Evolutionary conservation across 2,888 invertebrate genomes (phyloP).

Genomic region (Tigriopus californicus): DNA sequence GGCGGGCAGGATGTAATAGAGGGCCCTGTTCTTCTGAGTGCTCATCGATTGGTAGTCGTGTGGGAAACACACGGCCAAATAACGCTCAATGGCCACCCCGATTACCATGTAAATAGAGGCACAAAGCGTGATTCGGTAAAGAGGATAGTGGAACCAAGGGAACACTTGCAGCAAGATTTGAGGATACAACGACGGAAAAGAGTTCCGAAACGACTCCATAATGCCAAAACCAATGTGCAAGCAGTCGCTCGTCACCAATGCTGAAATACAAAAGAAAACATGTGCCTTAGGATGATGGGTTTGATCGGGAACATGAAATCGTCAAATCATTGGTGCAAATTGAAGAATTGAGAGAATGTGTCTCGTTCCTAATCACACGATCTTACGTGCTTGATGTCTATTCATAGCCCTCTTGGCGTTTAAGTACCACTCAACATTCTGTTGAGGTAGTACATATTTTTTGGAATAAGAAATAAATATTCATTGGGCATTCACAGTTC

Average conservation of each 20-base stretch:
- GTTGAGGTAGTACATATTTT: too few relatives aligned
- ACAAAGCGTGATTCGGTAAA: neutral
- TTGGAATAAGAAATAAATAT: too few relatives aligned
- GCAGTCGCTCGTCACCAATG: neutral
- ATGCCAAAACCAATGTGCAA: constrained; percentile 1
- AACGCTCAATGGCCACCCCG: neutral
- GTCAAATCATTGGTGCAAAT: too few relatives aligned
- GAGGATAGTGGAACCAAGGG: constrained; percentile 1
- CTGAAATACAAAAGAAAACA: neutral
- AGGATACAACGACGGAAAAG: neutral
- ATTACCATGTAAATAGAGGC: constrained; percentile 6
- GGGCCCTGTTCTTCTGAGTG: neutral
- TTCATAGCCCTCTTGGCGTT: too few relatives aligned
- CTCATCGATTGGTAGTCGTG: constrained; percentile 1
- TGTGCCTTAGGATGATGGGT: too few relatives aligned
- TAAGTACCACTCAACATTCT: too few relatives aligned
- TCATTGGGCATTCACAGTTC: too few relatives aligned
- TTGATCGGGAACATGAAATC: too few relatives aligned
- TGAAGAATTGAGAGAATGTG: too few relatives aligned
- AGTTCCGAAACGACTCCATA: neutral
- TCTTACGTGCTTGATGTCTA: too few relatives aligned
- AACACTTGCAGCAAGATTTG: neutral
- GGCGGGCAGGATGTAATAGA: neutral
- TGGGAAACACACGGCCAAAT: constrained; percentile 7
- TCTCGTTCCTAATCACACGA: too few relatives aligned